Evolutionary conservation across 2,888 invertebrate genomes (phyloP).

Genomic region (Cyclophora albipunctata): DNA sequence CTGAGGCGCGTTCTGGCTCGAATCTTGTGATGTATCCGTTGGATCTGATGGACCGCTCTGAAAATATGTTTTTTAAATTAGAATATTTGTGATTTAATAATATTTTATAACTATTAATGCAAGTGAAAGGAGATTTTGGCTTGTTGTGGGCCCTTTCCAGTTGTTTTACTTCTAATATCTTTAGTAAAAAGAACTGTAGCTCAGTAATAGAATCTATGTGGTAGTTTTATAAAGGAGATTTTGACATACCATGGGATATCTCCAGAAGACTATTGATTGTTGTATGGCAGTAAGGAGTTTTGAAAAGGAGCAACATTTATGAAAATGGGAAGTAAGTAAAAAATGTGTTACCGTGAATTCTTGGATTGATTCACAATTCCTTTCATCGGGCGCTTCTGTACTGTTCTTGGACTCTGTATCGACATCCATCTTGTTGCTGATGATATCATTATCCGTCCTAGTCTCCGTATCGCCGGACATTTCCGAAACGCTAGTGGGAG

Average conservation of each 20-base stretch:
- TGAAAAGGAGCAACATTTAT: no score
- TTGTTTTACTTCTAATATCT: no score
- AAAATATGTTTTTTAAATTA: constrained; percentile 10
- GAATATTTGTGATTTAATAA: neutral
- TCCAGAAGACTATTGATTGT: no score
- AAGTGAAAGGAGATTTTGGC: neutral
- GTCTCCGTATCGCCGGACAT: constrained; percentile 40
- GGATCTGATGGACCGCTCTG: constrained; percentile 26
- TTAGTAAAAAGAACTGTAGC: no score
- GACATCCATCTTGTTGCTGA: constrained; percentile 27
- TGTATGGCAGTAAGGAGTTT: no score
- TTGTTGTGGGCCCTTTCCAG: no score
- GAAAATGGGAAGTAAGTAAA: no score
- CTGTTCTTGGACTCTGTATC: constrained; percentile 25
- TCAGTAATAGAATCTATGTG: no score
- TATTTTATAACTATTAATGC: no score
- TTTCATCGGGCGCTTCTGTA: constrained; percentile 19
- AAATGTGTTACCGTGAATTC: constrained; percentile 25
- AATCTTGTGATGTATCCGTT: constrained; percentile 39
- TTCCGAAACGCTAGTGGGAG: constrained; percentile 53
- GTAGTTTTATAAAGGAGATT: no score
- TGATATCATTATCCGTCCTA: constrained; percentile 4
- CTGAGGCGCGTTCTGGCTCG: constrained; percentile 34
- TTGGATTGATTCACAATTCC: constrained; percentile 19
- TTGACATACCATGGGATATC: no score